Evolutionary conservation across 2,888 invertebrate genomes (phyloP).

Genomic region (Amphipoea oculea): DNA sequence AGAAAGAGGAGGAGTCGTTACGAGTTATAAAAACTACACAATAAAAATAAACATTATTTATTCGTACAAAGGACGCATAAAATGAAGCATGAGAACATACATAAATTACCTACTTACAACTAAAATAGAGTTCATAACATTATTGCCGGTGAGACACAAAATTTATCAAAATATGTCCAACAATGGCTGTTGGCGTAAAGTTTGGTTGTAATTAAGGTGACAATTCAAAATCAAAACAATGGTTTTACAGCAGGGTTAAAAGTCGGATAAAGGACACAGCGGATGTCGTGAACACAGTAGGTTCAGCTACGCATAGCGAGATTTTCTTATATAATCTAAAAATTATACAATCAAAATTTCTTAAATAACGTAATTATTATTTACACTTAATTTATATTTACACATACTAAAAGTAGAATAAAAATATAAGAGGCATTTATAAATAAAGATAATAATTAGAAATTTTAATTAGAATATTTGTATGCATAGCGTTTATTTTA

Average conservation of each 20-base stretch:
- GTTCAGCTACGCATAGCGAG: not conserved
- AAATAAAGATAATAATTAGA: too few relatives aligned
- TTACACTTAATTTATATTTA: conserved; percentile 14
- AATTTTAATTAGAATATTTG: too few relatives aligned
- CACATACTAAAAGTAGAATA: not conserved
- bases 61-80: not conserved
- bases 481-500: too few relatives aligned
- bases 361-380: not conserved
- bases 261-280: not conserved
- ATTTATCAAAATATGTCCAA: not conserved
- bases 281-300: not conserved
- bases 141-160: not conserved
- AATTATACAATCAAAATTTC: not conserved
- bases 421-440: not conserved
- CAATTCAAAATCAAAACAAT: not conserved
- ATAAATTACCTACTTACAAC: not conserved
- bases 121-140: not conserved
- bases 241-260: not conserved
- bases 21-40: not conserved
- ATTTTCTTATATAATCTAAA: not conserved
- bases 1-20: not conserved
- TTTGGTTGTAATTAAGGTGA: not conserved
- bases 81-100: not conserved
- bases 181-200: not conserved
- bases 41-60: conserved; percentile 3